phyloP scores from a whole-genome alignment of 1,140 invertebrate genomes.

The Lepidurus apus region DNA sequence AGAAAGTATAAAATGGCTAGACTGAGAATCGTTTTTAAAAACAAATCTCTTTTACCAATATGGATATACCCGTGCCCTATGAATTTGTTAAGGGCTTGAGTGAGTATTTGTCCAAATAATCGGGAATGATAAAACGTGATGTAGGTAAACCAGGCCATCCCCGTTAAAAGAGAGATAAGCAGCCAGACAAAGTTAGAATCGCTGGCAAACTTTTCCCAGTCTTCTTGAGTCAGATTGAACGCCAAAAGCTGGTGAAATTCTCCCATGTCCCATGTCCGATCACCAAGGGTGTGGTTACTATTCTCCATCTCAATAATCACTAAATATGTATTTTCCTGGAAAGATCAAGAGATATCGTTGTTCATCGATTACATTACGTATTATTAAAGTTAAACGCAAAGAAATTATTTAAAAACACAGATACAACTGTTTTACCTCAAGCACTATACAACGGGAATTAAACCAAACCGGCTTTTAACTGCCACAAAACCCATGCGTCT shows the following conservation, averaged over 20 bases:
- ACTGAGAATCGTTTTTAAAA: neutral
- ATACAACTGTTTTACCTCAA: no score
- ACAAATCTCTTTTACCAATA: constrained; percentile 66
- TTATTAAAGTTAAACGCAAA: no score
- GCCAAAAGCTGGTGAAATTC: constrained; percentile 26
- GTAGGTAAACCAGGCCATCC: constrained; percentile 85
- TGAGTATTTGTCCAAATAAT: constrained; percentile 81
- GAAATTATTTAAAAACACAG: no score
- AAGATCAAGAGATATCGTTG: no score
- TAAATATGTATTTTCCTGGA: neutral
- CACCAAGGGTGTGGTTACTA: neutral
- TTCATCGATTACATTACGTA: no score
- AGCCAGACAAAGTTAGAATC: constrained; percentile 76
- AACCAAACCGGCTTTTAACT: no score
- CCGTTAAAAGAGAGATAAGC: constrained; percentile 70
- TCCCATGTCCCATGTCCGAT: constrained; percentile 25
- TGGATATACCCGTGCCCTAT: constrained; percentile 79
- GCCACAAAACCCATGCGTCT: no score
- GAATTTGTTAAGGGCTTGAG: constrained; percentile 81
- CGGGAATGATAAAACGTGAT: constrained; percentile 93
- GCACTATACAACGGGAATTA: no score
- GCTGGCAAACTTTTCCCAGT: constrained; percentile 58
- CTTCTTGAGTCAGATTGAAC: constrained; percentile 44
- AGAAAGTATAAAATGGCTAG: constrained; percentile 28
- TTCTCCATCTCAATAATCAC: neutral